Percentiles rank a stretch among this genome's conserved stretches.
phyloP scores from a whole-genome alignment of 2,888 invertebrate species.

The Lagria hirta region DNA sequence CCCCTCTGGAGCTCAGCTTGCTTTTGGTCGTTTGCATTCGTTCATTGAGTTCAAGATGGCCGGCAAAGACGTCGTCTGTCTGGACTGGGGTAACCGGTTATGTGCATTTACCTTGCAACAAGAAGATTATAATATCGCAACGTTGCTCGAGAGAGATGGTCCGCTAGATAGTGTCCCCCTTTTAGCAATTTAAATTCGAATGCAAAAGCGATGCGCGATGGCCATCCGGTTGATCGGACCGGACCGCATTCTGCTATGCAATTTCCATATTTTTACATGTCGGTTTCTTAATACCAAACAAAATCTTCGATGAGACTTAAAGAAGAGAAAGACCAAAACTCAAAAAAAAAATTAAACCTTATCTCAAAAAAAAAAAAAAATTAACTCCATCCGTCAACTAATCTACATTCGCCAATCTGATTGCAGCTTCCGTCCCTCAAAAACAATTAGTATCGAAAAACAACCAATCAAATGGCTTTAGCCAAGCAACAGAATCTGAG shows the following conservation, averaged over 20 bases:
- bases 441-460: too few relatives aligned
- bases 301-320: too few relatives aligned
- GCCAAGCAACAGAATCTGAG: slow-evolving; percentile 39
- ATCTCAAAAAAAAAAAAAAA: too few relatives aligned
- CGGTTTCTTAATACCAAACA: slow-evolving; percentile 38
- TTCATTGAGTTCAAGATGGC: slow-evolving; percentile 47
- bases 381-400: too few relatives aligned
- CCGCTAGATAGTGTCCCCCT: slow-evolving; percentile 53
- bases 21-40: slow-evolving; percentile 44
- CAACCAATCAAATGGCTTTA: too few relatives aligned
- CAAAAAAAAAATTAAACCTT: too few relatives aligned
- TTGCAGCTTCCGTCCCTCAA: too few relatives aligned
- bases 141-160: slow-evolving; percentile 49
- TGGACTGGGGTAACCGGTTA: slow-evolving; percentile 53
- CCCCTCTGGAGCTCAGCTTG: slow-evolving; percentile 15
- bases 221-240: slow-evolving; percentile 42
- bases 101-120: slow-evolving; percentile 54
- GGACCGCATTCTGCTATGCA: slow-evolving; percentile 44
- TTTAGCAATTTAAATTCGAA: slow-evolving; percentile 57
- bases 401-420: too few relatives aligned
- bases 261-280: slow-evolving; percentile 50
- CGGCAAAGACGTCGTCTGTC: slow-evolving; percentile 44
- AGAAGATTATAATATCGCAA: slow-evolving; percentile 54
- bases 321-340: too few relatives aligned
- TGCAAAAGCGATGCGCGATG: slow-evolving; percentile 50